These are phyloP conservation scores for Eurytoma californica DNA, from an alignment of 2,888 invertebrate genomes.

Conservation along the genomic window DNA sequence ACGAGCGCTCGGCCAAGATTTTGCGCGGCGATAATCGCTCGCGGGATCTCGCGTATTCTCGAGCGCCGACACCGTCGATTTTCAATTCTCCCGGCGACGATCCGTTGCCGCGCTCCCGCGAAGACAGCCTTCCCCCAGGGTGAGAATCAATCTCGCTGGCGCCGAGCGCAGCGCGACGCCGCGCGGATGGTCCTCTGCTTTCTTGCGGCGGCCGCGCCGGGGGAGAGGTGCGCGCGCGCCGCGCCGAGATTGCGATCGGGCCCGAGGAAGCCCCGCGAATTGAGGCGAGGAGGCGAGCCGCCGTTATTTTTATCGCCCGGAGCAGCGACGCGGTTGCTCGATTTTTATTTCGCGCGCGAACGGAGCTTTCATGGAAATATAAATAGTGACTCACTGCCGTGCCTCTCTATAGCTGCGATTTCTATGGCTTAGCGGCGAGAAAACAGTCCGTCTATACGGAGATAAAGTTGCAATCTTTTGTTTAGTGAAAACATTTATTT, in stretches of 20 bases:
- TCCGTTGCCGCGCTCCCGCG: constrained; percentile 14
- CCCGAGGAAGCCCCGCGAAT: neutral
- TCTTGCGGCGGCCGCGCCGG: neutral
- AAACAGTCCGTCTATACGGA: too few relatives aligned
- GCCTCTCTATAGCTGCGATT: too few relatives aligned
- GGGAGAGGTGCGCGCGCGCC: neutral
- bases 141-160: constrained; percentile 55
- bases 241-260: constrained; percentile 35
- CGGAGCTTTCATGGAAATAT: constrained; percentile 45
- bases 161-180: constrained; percentile 23
- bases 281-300: neutral
- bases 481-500: too few relatives aligned
- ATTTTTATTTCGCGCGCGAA: constrained; percentile 38
- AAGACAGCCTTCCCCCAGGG: constrained; percentile 50
- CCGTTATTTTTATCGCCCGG: constrained; percentile 43
- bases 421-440: too few relatives aligned
- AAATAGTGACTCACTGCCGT: constrained; percentile 54
- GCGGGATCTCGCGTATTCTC: constrained; percentile 43
- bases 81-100: constrained; percentile 54
- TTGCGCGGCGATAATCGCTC: constrained; percentile 65
- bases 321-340: constrained; percentile 29
- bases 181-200: neutral
- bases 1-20: constrained; percentile 44
- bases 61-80: constrained; percentile 40
- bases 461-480: too few relatives aligned